Evolutionary conservation across 2,113 vertebrate genomes (phyloP), one percentile per base, ranked within the genome.

Genomic region (Genyomyrus donnyi): DNA sequence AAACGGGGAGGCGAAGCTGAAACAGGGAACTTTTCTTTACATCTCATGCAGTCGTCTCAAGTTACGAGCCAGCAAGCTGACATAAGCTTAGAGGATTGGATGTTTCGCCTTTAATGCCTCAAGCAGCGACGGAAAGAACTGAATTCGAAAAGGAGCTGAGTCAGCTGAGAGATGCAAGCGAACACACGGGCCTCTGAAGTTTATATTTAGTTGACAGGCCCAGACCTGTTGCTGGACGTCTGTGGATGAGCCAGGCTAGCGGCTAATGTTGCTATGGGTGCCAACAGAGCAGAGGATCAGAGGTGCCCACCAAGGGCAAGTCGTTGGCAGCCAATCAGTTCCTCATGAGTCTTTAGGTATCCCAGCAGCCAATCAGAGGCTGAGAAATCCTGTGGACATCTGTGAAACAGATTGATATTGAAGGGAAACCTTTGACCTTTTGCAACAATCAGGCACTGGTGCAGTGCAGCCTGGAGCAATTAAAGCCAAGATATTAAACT

Each of bases 391-490:
- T 8, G 50, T 31, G 85, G 50, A 52, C 49, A 53, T 87, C 49
- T 56, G 85, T 56, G 50, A 50, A 87, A 53, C 50, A 87, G 50
- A 87, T 35, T 53, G 27, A 27, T 10, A 56, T 49, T 27, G 46
- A 86, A n/a, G 84, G 15, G 24, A 27, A 53, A 42, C 85, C 85
- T 87, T 87, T 87, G 27, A 87, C 85, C 85, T 56, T n/a, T 31
- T 15, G 21, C 42, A 48, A 31, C 70, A 84, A 50, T 39, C 48
- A 31, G 45, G 62, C 21, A 62, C 48, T 80, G 74, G 70, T 19
- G 19, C 83, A 39, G 7, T 77, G 48, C 62, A 31, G 49, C 90
- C 92, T 35, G 27, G 85, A 53, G 50, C 49, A 53, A 56, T 53
- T 35, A 45, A 45, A 85, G 8, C 21, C 39, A 48, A 45, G 10